These are phyloP conservation scores for Camelus dromedarius DNA, from an alignment of 2,113 vertebrate species.

Conservation along the genomic window DNA sequence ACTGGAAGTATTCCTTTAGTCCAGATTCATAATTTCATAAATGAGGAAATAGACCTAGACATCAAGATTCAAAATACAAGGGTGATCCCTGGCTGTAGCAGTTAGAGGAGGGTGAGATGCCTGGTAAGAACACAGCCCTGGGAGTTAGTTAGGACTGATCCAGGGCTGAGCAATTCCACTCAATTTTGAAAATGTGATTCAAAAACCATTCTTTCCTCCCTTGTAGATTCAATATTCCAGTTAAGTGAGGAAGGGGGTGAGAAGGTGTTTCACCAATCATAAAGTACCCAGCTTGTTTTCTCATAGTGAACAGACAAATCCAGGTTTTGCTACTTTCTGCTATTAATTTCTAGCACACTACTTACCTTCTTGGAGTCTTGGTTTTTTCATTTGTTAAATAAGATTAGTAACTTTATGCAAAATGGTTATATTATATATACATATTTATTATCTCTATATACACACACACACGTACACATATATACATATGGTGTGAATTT, in stretches of 20 bases:
- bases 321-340: too few species aligned
- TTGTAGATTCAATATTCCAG: neutral
- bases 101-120: neutral
- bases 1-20: neutral
- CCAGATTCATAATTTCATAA: neutral
- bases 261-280: neutral
- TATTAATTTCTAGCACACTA: neutral
- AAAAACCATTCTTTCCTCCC: neutral
- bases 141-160: neutral
- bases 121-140: neutral
- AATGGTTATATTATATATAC: too few species aligned
- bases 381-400: neutral
- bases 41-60: neutral
- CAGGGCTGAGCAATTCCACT: neutral
- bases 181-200: neutral
- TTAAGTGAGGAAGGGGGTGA: neutral
- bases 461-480: too few species aligned
- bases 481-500: neutral
- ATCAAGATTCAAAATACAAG: neutral
- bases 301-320: neutral
- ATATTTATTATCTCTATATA: too few species aligned
- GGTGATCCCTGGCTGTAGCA: fast-evolving
- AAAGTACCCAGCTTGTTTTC: neutral
- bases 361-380: neutral
- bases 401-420: neutral